Conservation (phyloP, 2,113 vertebrate genomes). For the Strix uralensis region DNA sequence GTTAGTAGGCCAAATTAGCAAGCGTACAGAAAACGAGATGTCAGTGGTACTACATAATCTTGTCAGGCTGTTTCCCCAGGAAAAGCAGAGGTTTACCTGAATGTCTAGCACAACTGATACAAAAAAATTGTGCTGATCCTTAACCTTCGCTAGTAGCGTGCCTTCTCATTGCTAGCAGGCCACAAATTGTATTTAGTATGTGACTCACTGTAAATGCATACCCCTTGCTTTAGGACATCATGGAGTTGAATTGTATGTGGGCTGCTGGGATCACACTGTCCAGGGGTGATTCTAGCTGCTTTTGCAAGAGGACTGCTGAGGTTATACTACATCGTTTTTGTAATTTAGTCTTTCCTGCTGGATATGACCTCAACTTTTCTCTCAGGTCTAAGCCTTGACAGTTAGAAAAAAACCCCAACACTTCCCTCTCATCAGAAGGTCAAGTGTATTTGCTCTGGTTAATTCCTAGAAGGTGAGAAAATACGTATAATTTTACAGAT, state of each 20-base stretch:
- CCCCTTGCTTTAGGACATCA: background rate
- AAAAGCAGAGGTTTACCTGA: constrained; percentile 32
- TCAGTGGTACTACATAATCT: constrained; percentile 21
- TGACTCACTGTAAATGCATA: constrained; percentile 43
- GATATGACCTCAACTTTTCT: background rate
- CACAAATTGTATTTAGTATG: constrained; percentile 20
- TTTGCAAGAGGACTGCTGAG: background rate
- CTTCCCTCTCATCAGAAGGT: background rate
- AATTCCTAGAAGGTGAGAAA: background rate
- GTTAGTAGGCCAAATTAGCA: background rate
- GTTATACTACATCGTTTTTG: background rate
- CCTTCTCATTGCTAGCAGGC: constrained; percentile 13
- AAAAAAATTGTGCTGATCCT: constrained; percentile 8
- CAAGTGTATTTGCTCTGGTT: background rate
- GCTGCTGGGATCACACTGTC: background rate
- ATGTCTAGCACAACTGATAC: constrained; percentile 6
- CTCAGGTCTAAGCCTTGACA: background rate
- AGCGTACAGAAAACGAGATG: background rate
- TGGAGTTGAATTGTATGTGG: background rate
- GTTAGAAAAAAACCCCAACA: background rate
- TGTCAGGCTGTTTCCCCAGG: background rate
- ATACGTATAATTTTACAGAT: background rate
- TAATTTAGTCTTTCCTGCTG: background rate
- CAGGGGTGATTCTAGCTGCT: background rate
- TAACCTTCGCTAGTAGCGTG: background rate